Percentiles rank a stretch among this genome's conserved stretches.
Conservation (phyloP, 2,113 vertebrate genomes). For the Pantherophis guttatus region DNA sequence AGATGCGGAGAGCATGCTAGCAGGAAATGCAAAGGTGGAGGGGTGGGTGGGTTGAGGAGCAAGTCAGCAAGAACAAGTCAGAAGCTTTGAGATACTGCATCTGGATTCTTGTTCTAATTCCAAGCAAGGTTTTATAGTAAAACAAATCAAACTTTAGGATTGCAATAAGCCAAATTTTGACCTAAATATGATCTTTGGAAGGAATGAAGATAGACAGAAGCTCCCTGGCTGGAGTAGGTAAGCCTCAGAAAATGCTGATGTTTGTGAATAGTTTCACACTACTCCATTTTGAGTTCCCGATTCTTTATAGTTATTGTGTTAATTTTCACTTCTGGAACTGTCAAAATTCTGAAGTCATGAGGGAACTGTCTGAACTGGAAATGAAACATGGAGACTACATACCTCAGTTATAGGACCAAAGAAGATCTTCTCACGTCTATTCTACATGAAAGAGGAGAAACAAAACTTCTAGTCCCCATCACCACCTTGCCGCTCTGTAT, state of each 20-base stretch:
- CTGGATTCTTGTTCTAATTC: rapidly evolving
- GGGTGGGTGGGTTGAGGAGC: not conserved
- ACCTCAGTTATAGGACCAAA: not conserved
- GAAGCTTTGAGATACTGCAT: not conserved
- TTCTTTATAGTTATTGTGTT: not conserved
- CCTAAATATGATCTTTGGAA: not conserved
- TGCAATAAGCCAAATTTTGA: not conserved
- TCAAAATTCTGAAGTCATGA: not conserved
- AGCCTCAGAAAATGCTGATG: not conserved
- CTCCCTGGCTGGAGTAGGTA: not conserved
- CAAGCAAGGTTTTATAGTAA: not conserved
- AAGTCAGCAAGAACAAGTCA: rapidly evolving
- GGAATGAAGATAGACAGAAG: not conserved
- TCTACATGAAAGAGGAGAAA: not conserved
- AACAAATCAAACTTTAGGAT: not conserved
- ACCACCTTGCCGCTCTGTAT: not conserved
- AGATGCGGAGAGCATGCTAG: not conserved
- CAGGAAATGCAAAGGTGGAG: not conserved
- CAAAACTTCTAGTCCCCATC: not conserved
- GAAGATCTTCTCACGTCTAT: not conserved
- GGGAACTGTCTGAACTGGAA: not conserved
- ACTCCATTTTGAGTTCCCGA: not conserved
- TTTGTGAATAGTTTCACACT: not conserved
- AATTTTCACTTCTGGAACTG: not conserved
- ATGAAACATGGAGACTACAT: not conserved